These are phyloP conservation scores for Heterodera schachtii DNA, from an alignment of 1,140 invertebrate genomes.

Conservation along the genomic window DNA sequence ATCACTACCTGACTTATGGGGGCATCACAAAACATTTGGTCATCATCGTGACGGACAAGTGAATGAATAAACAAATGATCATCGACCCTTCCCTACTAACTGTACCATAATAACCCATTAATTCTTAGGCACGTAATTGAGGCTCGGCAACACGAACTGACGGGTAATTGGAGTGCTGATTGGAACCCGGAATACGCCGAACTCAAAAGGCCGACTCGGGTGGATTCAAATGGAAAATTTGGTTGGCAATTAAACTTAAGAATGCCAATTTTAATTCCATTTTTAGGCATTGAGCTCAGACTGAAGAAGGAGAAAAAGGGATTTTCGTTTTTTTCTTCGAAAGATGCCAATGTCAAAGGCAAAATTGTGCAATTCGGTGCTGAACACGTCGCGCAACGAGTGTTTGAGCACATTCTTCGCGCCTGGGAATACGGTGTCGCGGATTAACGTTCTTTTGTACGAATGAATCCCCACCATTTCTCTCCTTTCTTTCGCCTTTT, in stretches of 20 bases:
- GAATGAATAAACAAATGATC: slow-evolving; percentile 67
- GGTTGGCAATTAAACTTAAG: not conserved
- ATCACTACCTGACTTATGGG: slow-evolving; percentile 81
- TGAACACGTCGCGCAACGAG: slow-evolving; percentile 3
- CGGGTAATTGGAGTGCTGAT: slow-evolving; percentile 40
- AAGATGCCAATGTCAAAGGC: slow-evolving; percentile 1
- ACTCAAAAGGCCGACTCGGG: slow-evolving; percentile 30
- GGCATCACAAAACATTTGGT: slow-evolving; percentile 75
- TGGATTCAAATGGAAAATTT: not conserved
- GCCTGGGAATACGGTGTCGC: slow-evolving; percentile 12
- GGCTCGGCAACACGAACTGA: slow-evolving; percentile 38
- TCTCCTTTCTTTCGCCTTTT: too few species aligned
- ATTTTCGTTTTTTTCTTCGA: slow-evolving; percentile 12
- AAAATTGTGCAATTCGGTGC: slow-evolving; percentile 17
- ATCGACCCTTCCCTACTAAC: not conserved
- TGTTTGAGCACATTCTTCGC: slow-evolving; percentile 4
- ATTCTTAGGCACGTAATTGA: slow-evolving; percentile 38
- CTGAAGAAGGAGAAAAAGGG: slow-evolving; percentile 23
- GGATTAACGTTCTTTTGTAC: not conserved
- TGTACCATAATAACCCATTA: not conserved
- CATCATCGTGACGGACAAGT: slow-evolving; percentile 84
- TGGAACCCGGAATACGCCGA: slow-evolving; percentile 33
- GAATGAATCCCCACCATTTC: too few species aligned
- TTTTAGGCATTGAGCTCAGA: slow-evolving; percentile 21
- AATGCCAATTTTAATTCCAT: not conserved